Conservation (phyloP, 2,797 vertebrate species). For the Enteromius afrohamiltoni region DNA sequence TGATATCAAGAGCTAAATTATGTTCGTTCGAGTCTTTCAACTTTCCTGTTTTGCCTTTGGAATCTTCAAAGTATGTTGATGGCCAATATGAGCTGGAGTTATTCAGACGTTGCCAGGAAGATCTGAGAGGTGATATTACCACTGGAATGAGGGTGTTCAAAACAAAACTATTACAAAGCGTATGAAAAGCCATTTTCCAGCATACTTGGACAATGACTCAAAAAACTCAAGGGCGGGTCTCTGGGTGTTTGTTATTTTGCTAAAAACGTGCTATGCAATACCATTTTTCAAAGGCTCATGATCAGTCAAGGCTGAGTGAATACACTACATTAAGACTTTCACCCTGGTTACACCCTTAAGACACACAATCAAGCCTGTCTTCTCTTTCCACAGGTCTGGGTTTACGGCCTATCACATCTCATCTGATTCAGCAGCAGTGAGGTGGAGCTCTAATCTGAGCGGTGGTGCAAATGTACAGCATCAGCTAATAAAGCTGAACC, state of each 20-base stretch:
- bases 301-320: conserved; percentile 60
- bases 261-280: conserved; percentile 38
- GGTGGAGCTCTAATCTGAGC: conserved; percentile 52
- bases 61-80: conserved; percentile 11
- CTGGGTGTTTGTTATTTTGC: conserved; percentile 38
- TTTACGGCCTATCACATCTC: conserved; percentile 55
- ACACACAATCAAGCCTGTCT: conserved; percentile 57
- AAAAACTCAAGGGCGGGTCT: conserved; percentile 22
- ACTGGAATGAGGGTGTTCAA: conserved; percentile 17
- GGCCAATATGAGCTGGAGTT: neutral
- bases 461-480: conserved; percentile 49
- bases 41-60: conserved; percentile 23
- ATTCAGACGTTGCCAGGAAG: conserved; percentile 6
- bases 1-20: neutral
- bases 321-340: conserved; percentile 58
- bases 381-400: conserved; percentile 39
- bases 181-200: conserved; percentile 34
- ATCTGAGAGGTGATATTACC: conserved; percentile 29
- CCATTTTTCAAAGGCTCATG: conserved; percentile 40
- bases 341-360: conserved; percentile 62
- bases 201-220: conserved; percentile 47
- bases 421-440: conserved; percentile 58
- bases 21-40: neutral
- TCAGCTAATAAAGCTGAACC: conserved; percentile 47
- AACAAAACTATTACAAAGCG: conserved; percentile 23